These are phyloP conservation scores for Colaptes auratus DNA, from an alignment of 2,113 vertebrate species.

Conservation along the genomic window DNA sequence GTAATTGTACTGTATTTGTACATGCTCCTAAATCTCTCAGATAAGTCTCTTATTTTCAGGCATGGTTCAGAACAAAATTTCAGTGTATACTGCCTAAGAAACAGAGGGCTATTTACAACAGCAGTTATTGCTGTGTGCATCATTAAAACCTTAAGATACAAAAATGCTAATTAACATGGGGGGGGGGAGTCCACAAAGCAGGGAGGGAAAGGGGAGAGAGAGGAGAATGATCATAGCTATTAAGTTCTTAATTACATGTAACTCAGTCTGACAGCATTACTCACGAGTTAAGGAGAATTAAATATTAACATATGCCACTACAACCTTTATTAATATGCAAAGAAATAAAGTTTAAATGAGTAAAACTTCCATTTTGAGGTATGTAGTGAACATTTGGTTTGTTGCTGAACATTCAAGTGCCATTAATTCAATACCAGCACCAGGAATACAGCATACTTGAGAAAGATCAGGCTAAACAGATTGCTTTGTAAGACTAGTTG, in stretches of 20 bases:
- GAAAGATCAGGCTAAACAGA: background rate
- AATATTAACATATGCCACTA: background rate
- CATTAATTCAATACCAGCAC: background rate
- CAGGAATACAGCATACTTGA: conserved; percentile 8
- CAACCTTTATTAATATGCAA: background rate
- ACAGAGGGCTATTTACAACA: background rate
- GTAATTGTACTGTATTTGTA: background rate
- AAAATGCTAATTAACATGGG: background rate
- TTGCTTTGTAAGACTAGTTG: background rate
- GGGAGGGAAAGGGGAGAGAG: background rate
- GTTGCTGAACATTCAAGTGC: background rate
- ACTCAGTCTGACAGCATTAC: background rate
- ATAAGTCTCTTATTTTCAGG: background rate
- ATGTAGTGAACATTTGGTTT: background rate
- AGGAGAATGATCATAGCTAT: background rate
- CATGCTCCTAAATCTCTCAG: background rate
- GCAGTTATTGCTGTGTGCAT: background rate
- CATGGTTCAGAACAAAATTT: background rate
- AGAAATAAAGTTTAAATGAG: background rate
- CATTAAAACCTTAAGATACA: background rate
- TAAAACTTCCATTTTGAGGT: background rate
- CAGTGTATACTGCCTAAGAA: background rate
- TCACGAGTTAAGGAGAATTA: conserved; percentile 20
- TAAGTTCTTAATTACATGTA: background rate
- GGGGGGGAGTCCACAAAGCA: background rate